Base-by-base conservation (phyloP, 92 coral and sea anemone species). In the Montipora capitata region DNA sequence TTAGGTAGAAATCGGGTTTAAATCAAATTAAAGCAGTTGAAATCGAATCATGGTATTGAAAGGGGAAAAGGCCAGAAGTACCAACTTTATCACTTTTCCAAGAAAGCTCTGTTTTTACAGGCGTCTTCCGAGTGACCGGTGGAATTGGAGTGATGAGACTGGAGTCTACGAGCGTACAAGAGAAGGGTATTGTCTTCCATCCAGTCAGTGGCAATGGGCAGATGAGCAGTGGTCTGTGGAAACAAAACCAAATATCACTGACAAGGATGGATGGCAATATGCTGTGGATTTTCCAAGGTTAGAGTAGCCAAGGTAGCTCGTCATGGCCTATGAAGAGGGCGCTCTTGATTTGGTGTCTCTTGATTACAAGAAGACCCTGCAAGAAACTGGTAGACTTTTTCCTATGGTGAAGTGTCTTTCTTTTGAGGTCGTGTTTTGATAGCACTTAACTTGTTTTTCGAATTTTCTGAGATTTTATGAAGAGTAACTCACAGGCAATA, bases 251-350 rank as follows among this genome's bases (percentile, higher is more conserved):
- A 98, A 93, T 8, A 48, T 85, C 40, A 97, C 99, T 6, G 95
- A 97, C 74, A 89, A 85, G 72, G 96, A 97, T 27, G 99, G 99
- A 43, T 97, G 99, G 99, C 98, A 94, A 96, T 97, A 92, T 83
- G 99, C 99, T 27, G 91, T 97, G 69, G 99, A 97, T 80, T 97
- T 97, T 64, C 99, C 99, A 61, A 94, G 99, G 99, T 97, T 45
- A 45, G 58, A 48, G 52, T 48, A 5, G 52, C 52, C 10, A 27
- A 27, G 35, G 35, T 27, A 27, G 35, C 35, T 27, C 35, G 35
- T 27, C 35, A 27, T 27, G 35, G 35, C 35, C 2, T 27, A 27
- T 27, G 35, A 27, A 27, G 35, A 27, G 35, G 35, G 35, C 35
- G 2, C 35, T 27, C 35, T 27, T 27, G 35, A 27, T 27, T 27